Base-by-base conservation (phyloP, 2,888 invertebrate species). In the Dilophus febrilis region DNA sequence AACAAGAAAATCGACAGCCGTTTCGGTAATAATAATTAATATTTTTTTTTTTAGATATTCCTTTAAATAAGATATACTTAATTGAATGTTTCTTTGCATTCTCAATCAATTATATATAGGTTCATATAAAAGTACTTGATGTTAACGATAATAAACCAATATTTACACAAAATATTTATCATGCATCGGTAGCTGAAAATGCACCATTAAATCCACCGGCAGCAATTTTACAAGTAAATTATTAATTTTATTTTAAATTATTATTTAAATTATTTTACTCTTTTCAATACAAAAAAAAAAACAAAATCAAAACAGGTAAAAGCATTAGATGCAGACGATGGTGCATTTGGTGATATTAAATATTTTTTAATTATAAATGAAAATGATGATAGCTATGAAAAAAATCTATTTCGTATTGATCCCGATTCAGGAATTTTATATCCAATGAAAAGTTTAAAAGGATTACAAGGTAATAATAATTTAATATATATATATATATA, bases 81-180 rank as follows among this genome's bases (percentile, higher is more conserved):
- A 28, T 22, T 22, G 16, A 3, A 27, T 28, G 7, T 32, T 37
- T 31, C 42, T 43, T 44, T 39, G 38, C 37, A 27, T 28, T 40
- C 27, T 29, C 18, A 42, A 31, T 17, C 5, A n/a, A 29, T 19
- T 29, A 8, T 18, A n/a, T 18, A 17, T 51, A 77, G 77, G 65
- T 87, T 3, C 72, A 78, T 52, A 73, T 88, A 33, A 77, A 75
- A 57, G 68, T 91, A 10, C 55, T 72, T 19, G 91, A 92, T 57
- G 73, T 83, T n/a, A 91, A 92, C 59, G 91, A 92, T 59, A 87
- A 91, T 61, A 64, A 77, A 0, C 92, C 92, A 0, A 64, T 74
- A 34, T 92, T 94, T 59, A 73, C 72, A 0, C 78, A 81, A 48
- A 72, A 73, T 35, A 72, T 72, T 8, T 91, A 88, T 59, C 73